Evolutionary conservation across 1,140 invertebrate genomes (phyloP).

Genomic region (Drosophila bocki): DNA sequence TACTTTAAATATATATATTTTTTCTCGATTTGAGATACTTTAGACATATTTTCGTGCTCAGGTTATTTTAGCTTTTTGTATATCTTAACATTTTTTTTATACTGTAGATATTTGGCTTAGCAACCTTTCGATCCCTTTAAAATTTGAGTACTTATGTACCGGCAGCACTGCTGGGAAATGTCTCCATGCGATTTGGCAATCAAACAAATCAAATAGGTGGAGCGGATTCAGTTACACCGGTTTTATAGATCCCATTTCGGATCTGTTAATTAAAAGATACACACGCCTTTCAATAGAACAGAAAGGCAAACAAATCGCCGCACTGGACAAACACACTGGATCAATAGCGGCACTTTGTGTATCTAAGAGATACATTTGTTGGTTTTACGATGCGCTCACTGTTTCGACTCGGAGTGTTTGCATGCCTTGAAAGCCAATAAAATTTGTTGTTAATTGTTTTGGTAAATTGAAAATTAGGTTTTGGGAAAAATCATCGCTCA

Average conservation of each 20-base stretch:
- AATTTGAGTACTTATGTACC: background rate
- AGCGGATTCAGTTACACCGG: slow-evolving; percentile 49
- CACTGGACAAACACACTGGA: slow-evolving; percentile 69
- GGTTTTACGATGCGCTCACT: slow-evolving; percentile 72
- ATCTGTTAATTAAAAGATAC: slow-evolving; percentile 62
- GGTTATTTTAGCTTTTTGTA: background rate
- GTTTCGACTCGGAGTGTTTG: slow-evolving; percentile 65
- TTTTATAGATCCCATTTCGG: slow-evolving; percentile 48
- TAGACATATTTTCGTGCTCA: too few species aligned
- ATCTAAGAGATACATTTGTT: slow-evolving; percentile 55
- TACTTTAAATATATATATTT: too few species aligned
- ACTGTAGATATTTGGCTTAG: background rate
- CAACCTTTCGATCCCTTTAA: background rate
- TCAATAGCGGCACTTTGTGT: slow-evolving; percentile 69
- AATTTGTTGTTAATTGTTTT: slow-evolving; percentile 82
- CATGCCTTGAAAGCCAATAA: slow-evolving; percentile 80
- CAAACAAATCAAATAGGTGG: slow-evolving; percentile 53
- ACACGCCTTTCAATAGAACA: slow-evolving; percentile 65
- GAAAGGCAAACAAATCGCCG: slow-evolving; percentile 62
- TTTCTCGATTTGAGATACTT: too few species aligned
- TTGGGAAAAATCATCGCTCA: slow-evolving; percentile 74
- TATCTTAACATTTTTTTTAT: background rate
- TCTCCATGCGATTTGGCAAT: slow-evolving; percentile 43
- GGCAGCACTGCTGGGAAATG: background rate
- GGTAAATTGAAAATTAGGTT: slow-evolving; percentile 84